Percentiles rank a stretch among this genome's conserved stretches.
Conservation (phyloP, 2,888 invertebrate genomes). For the Diachrysia chrysitis region DNA sequence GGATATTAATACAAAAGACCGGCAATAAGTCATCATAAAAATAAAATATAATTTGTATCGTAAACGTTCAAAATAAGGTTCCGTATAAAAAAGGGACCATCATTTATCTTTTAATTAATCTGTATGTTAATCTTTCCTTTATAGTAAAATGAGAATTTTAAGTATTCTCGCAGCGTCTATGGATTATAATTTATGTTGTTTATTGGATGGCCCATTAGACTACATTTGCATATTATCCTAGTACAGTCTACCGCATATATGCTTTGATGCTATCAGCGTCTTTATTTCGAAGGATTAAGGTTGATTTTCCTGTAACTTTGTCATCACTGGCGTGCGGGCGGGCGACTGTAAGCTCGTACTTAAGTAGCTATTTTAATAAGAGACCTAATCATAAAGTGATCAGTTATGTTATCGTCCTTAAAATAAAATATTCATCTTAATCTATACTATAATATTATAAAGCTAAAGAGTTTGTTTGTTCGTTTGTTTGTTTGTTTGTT, state of each 20-base stretch:
- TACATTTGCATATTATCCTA: conserved; percentile 13
- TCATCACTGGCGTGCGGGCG: too few species aligned
- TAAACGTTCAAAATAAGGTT: conserved; percentile 25
- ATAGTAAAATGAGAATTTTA: conserved; percentile 18
- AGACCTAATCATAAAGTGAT: neutral
- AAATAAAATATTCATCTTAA: neutral
- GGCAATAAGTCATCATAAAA: conserved; percentile 32
- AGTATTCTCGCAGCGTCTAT: conserved; percentile 15
- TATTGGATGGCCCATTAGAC: neutral
- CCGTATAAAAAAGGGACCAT: conserved; percentile 18
- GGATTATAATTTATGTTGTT: conserved; percentile 27
- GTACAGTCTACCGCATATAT: neutral
- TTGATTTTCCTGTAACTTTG: neutral
- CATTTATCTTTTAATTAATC: conserved; percentile 56
- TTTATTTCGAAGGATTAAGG: neutral
- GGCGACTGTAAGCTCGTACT: too few species aligned
- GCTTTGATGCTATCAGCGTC: neutral
- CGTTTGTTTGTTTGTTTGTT: too few species aligned
- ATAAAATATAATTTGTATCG: conserved; percentile 38
- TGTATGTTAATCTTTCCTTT: conserved; percentile 40
- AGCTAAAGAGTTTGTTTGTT: too few species aligned
- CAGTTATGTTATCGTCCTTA: neutral
- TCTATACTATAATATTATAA: too few species aligned
- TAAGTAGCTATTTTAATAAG: neutral
- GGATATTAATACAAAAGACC: conserved; percentile 27